These are phyloP conservation scores for Catagonus wagneri DNA, from an alignment of 2,113 vertebrate species.

Conservation along the genomic window DNA sequence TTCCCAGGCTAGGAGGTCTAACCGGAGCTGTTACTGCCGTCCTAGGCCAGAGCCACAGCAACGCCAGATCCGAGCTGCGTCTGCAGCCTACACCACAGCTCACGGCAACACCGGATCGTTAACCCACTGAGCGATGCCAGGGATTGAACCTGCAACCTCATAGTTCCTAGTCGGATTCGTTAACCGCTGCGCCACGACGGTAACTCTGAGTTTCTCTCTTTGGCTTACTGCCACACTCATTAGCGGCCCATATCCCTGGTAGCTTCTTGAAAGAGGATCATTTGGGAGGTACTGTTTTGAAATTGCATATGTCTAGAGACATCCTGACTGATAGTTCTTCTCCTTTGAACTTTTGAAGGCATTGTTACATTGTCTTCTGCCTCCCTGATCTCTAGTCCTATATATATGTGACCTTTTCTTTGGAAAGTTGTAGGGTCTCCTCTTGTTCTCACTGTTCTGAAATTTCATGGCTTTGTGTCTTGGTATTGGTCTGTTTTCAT, in stretches of 20 bases:
- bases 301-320: not conserved
- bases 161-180: too few relatives aligned
- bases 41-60: too few relatives aligned
- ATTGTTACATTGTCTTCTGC: not conserved
- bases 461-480: not conserved
- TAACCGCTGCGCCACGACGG: too few relatives aligned
- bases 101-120: too few relatives aligned
- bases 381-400: not conserved
- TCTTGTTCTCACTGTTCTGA: not conserved
- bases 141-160: too few relatives aligned
- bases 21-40: too few relatives aligned
- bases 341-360: not conserved
- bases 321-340: not conserved
- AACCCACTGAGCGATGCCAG: too few relatives aligned
- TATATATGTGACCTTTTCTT: not conserved
- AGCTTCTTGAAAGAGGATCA: not conserved
- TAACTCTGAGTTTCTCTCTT: not conserved
- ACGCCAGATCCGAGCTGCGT: too few relatives aligned
- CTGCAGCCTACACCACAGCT: too few relatives aligned
- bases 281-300: not conserved
- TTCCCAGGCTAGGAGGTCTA: too few relatives aligned
- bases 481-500: not conserved
- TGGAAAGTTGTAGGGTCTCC: not conserved
- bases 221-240: not conserved
- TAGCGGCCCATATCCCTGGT: not conserved